A percentile compares a stretch with the other conserved stretches of the same genome.
Conservation (phyloP, 2,888 invertebrate genomes). For the Eristalinus aeneus region DNA sequence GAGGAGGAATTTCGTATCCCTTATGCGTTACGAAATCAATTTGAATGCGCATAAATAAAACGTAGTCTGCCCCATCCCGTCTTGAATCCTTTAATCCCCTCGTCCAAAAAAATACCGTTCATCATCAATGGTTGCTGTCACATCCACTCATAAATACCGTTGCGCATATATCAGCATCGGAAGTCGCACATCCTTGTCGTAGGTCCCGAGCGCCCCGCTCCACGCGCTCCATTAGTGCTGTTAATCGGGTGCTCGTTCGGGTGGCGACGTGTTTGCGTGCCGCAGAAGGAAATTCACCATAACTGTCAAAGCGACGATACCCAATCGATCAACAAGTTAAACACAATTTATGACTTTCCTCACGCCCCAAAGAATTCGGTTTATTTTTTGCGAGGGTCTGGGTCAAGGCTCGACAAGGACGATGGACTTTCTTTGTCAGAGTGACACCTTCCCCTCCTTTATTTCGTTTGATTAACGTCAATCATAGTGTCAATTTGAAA, state of each 20-base stretch:
- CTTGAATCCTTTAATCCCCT: slow-evolving; percentile 24
- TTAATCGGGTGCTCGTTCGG: slow-evolving; percentile 21
- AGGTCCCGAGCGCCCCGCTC: not conserved
- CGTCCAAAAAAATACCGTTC: not conserved
- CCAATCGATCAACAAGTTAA: slow-evolving; percentile 52
- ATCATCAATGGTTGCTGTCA: not conserved
- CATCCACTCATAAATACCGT: slow-evolving; percentile 40
- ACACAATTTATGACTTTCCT: slow-evolving; percentile 37
- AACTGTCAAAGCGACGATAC: slow-evolving; percentile 49
- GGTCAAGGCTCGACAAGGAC: not conserved
- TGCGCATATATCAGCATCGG: slow-evolving; percentile 34
- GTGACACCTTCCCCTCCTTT: slow-evolving; percentile 7
- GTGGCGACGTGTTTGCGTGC: not conserved
- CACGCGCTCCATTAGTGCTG: slow-evolving; percentile 24
- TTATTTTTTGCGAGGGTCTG: too few species aligned
- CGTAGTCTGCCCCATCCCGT: slow-evolving; percentile 46
- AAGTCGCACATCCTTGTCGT: slow-evolving; percentile 16
- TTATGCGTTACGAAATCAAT: slow-evolving; percentile 54
- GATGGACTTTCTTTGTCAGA: slow-evolving; percentile 22
- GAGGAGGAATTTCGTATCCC: slow-evolving; percentile 43
- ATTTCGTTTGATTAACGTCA: slow-evolving; percentile 53
- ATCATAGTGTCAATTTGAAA: slow-evolving; percentile 43
- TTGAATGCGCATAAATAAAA: slow-evolving; percentile 65
- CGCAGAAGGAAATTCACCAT: slow-evolving; percentile 44
- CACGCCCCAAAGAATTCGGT: not conserved